Evolutionary conservation across 2,797 vertebrate genomes (phyloP).

Genomic region (Micropoecilia bifurca): DNA sequence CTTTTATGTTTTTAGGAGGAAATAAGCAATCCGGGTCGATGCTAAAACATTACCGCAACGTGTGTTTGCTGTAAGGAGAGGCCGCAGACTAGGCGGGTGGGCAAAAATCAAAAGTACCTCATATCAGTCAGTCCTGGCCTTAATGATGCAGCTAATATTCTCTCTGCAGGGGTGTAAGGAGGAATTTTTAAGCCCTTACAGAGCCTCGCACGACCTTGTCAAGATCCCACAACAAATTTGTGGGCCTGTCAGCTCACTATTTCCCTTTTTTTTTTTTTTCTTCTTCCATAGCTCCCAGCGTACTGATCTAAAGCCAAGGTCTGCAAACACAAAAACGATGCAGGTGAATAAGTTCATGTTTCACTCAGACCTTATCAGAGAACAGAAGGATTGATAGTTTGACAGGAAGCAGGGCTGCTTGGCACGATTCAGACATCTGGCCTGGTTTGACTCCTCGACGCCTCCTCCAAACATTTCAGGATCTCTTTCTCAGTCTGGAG

Average conservation of each 20-base stretch:
- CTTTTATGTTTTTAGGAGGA: conserved; percentile 51
- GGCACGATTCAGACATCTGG: conserved; percentile 56
- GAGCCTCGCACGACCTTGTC: background rate
- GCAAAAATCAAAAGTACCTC: conserved; percentile 23
- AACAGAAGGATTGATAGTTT: conserved; percentile 19
- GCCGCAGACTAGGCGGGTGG: conserved; percentile 15
- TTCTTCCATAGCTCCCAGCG: background rate
- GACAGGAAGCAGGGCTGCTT: conserved; percentile 29
- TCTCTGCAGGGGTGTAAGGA: conserved; percentile 41
- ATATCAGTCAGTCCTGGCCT: conserved; percentile 11
- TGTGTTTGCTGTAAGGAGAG: background rate
- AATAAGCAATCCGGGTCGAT: conserved; percentile 40
- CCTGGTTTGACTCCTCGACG: conserved; percentile 20
- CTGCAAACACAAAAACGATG: background rate
- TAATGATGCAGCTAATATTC: conserved; percentile 33
- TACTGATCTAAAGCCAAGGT: background rate
- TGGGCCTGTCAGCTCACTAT: background rate
- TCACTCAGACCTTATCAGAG: conserved; percentile 16
- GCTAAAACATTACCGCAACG: conserved; percentile 33
- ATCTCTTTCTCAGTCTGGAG: conserved; percentile 55
- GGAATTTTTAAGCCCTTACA: conserved; percentile 37
- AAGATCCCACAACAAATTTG: background rate
- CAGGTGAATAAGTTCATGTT: conserved; percentile 50
- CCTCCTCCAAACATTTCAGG: conserved; percentile 49
- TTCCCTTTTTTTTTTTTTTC: background rate